Conservation (phyloP, 2,797 vertebrate genomes). For the Enteromius argenteus region DNA sequence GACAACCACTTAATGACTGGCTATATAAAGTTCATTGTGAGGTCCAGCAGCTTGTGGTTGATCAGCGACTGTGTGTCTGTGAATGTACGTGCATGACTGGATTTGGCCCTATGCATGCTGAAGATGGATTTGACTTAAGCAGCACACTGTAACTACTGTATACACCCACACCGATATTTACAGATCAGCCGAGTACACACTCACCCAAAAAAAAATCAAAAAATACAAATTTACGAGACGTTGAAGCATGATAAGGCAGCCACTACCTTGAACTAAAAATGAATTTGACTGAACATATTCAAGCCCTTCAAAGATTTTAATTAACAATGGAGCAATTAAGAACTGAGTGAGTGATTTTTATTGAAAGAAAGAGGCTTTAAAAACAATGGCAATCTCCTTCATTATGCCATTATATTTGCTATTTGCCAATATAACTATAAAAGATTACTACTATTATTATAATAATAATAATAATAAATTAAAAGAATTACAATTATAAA, state of each 20-base stretch:
- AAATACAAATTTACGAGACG: not conserved
- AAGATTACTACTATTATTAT: not conserved
- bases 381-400: not conserved
- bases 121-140: constrained; percentile 4
- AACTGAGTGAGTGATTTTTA: not conserved
- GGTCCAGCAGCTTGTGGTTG: constrained; percentile 12
- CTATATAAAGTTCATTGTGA: constrained; percentile 12
- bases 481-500: not conserved
- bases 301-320: not conserved
- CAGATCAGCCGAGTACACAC: not conserved
- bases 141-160: constrained; percentile 32
- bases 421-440: not conserved
- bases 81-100: constrained; percentile 26
- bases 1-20: not conserved
- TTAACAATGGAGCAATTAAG: not conserved
- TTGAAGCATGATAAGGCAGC: not conserved
- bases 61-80: constrained; percentile 9
- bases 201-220: too few species aligned
- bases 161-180: not conserved
- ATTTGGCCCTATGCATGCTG: not conserved
- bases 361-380: not conserved
- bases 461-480: not conserved
- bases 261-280: not conserved
- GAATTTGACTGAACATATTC: not conserved
- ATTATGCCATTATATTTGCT: not conserved